Evolutionary conservation across 1,140 invertebrate species (phyloP).

Genomic region (Drosophila sproati): DNA sequence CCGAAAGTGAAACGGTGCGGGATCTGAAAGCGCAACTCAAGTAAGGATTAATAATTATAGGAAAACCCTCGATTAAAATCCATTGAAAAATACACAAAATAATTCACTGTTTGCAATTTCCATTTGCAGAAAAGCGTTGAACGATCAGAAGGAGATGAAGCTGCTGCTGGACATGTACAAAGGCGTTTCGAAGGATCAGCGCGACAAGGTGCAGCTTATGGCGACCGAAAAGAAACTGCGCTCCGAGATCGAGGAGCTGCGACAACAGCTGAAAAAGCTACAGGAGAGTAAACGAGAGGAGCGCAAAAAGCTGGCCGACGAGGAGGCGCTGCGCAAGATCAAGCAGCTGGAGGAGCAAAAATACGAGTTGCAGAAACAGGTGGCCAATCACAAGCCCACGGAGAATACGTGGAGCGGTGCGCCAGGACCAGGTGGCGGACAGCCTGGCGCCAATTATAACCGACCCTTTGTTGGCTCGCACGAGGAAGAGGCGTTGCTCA

Average conservation of each 20-base stretch:
- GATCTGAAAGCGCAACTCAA: constrained; percentile 96
- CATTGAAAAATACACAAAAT: neutral
- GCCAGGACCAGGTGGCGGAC: constrained; percentile 54
- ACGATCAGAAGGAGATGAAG: constrained; percentile 97
- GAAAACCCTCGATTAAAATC: too few species aligned
- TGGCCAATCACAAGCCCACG: constrained; percentile 93
- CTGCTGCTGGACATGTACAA: constrained; percentile 98
- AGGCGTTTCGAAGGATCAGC: constrained; percentile 96
- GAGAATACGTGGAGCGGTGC: constrained; percentile 85
- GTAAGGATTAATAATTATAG: constrained; percentile 85
- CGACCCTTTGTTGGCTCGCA: constrained; percentile 89
- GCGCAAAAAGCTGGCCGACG: constrained; percentile 95
- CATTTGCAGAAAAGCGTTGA: constrained; percentile 92
- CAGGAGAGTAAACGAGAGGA: constrained; percentile 97
- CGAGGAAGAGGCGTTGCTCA: constrained; percentile 98
- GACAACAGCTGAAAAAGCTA: constrained; percentile 92
- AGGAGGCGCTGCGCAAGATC: constrained; percentile 97
- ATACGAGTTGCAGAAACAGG: constrained; percentile 92
- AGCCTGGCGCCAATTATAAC: constrained; percentile 69
- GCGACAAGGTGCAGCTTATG: constrained; percentile 98
- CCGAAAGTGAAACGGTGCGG: constrained; percentile 89
- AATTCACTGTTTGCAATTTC: neutral
- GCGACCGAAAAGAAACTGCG: constrained; percentile 96
- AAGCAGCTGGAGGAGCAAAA: constrained; percentile 97
- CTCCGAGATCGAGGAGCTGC: constrained; percentile 95